Evolutionary conservation across 2,797 vertebrate species (phyloP).

Genomic region (Morelia viridis): DNA sequence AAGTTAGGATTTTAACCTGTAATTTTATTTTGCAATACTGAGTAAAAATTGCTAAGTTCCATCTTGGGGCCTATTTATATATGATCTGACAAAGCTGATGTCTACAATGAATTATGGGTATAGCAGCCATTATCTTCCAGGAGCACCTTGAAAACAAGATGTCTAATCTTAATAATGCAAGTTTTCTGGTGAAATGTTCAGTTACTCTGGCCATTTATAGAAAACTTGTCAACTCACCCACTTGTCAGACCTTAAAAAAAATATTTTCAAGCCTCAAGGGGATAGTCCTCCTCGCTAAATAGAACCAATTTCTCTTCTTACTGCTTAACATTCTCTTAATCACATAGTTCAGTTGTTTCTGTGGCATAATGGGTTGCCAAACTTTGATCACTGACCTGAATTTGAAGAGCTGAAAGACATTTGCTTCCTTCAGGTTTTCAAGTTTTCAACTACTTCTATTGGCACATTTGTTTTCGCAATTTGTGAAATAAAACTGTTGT

Average conservation of each 20-base stretch:
- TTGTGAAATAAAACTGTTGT: neutral
- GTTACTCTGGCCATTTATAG: conserved; percentile 65
- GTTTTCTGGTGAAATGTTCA: conserved; percentile 71
- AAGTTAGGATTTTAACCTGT: conserved; percentile 23
- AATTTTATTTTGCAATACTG: conserved; percentile 50
- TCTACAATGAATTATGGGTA: conserved; percentile 69
- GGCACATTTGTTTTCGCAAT: neutral
- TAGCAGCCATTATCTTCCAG: conserved; percentile 71
- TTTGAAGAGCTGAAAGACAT: conserved; percentile 45
- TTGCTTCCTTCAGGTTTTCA: neutral
- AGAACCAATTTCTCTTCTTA: conserved; percentile 64
- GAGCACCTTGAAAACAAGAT: conserved; percentile 76
- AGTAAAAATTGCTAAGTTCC: conserved; percentile 65
- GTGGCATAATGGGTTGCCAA: conserved; percentile 54
- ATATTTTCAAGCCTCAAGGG: conserved; percentile 63
- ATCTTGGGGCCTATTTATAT: conserved; percentile 64
- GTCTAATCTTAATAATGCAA: conserved; percentile 77
- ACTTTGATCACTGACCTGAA: conserved; percentile 33
- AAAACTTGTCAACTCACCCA: conserved; percentile 60
- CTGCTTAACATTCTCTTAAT: conserved; percentile 61
- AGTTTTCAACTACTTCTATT: conserved; percentile 37
- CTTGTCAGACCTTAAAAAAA: conserved; percentile 65
- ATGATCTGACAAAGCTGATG: conserved; percentile 66
- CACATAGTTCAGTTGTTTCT: conserved; percentile 48
- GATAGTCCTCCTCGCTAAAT: conserved; percentile 69